Evolutionary conservation across 2,113 vertebrate genomes (phyloP).

Genomic region (Salminus brasiliensis): DNA sequence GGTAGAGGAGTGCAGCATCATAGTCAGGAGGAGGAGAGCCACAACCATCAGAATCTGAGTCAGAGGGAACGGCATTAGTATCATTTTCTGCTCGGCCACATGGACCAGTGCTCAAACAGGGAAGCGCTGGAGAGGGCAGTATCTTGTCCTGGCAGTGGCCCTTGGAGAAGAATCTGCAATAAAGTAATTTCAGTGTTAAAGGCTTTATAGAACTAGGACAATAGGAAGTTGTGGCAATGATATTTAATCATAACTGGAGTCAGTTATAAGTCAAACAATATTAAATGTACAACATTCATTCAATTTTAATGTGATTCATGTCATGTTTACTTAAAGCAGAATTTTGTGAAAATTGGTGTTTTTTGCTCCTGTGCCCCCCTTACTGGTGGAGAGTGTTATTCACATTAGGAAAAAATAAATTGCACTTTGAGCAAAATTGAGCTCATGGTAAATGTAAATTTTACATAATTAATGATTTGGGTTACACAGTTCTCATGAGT

Average conservation of each 20-base stretch:
- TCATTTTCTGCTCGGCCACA: conserved; percentile 40
- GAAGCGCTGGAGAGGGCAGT: conserved; percentile 1
- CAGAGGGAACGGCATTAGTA: conserved; percentile 45
- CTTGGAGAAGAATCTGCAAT: conserved; percentile 66
- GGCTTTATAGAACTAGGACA: neutral
- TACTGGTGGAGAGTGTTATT: no score
- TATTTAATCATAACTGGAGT: neutral
- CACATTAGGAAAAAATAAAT: no score
- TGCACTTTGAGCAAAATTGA: no score
- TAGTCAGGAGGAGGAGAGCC: conserved; percentile 71
- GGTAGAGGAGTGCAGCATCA: conserved; percentile 75
- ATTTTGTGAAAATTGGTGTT: no score
- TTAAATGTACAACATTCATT: neutral
- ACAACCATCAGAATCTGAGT: conserved; percentile 56
- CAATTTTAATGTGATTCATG: no score
- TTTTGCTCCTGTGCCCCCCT: no score
- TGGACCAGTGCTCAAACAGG: conserved; percentile 48
- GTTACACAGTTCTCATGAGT: no score
- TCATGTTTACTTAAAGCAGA: no score
- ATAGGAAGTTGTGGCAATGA: neutral
- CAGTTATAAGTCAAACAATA: neutral
- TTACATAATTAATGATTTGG: no score
- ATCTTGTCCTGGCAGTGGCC: conserved; percentile 48
- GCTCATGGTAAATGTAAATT: no score
- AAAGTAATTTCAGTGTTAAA: neutral